A percentile compares a stretch with the other conserved stretches of the same genome.
phyloP scores from a whole-genome alignment of 2,888 invertebrate genomes.

The Machimus rusticus region DNA sequence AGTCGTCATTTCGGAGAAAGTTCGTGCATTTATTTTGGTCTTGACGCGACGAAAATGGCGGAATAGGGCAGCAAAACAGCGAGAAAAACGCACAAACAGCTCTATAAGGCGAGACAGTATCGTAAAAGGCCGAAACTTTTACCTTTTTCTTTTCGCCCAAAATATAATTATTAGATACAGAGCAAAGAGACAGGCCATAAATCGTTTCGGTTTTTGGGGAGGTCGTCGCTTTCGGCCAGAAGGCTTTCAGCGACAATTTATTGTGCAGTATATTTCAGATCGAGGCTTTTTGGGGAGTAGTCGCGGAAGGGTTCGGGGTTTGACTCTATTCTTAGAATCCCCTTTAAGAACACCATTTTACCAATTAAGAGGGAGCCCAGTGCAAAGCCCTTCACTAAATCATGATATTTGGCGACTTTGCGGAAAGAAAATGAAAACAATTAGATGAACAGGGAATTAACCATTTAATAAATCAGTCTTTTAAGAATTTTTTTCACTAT shows the following conservation, averaged over 20 bases:
- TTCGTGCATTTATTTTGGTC: conserved; percentile 14
- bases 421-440: neutral
- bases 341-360: neutral
- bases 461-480: neutral
- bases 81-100: neutral
- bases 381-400: neutral
- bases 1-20: conserved; percentile 24
- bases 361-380: neutral
- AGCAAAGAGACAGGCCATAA: neutral
- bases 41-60: conserved; percentile 4
- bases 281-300: neutral
- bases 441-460: neutral
- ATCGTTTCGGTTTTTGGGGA: neutral
- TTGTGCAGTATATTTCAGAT: neutral
- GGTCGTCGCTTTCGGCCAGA: neutral
- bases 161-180: neutral
- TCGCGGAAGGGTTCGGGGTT: neutral
- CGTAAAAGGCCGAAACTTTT: conserved; percentile 6
- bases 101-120: conserved; percentile 2
- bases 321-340: neutral
- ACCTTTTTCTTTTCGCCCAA: neutral
- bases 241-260: neutral
- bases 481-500: neutral
- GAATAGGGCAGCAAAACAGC: neutral
- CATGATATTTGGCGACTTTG: neutral